Conservation (phyloP, 2,113 vertebrate genomes). For the Eretmochelys imbricata region DNA sequence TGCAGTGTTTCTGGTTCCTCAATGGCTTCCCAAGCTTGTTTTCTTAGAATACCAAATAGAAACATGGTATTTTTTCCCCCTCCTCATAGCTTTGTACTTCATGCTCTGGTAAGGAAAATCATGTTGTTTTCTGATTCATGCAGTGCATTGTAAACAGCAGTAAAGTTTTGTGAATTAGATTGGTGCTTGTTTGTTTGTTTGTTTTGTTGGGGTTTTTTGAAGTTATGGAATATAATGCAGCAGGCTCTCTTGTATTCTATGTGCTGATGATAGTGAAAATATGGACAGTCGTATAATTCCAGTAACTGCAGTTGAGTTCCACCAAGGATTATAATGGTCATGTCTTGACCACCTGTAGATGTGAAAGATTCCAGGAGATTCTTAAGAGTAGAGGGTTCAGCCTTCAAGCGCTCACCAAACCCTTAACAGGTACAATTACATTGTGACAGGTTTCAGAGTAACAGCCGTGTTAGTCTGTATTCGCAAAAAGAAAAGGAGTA, state of each 20-base stretch:
- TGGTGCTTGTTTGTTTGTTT: not conserved
- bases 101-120: not conserved
- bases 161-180: not conserved
- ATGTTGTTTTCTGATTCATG: fast-evolving
- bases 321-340: not conserved
- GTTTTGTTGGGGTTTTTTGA: not conserved
- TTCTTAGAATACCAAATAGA: not conserved
- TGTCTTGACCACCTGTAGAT: not conserved
- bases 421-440: not conserved
- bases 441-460: not conserved
- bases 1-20: not conserved
- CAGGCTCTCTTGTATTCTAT: fast-evolving
- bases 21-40: fast-evolving
- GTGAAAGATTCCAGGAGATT: not conserved
- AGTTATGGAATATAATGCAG: not conserved
- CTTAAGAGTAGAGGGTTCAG: not conserved
- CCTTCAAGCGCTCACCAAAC: not conserved
- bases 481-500: too few species aligned
- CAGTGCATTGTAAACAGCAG: fast-evolving
- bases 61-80: not conserved
- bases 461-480: too few species aligned
- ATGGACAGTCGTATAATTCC: not conserved
- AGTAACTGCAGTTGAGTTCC: not conserved
- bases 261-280: fast-evolving
- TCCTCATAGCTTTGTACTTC: not conserved